Base-by-base conservation (phyloP, 2,113 vertebrate genomes). In the Myrmecobius fasciatus region DNA sequence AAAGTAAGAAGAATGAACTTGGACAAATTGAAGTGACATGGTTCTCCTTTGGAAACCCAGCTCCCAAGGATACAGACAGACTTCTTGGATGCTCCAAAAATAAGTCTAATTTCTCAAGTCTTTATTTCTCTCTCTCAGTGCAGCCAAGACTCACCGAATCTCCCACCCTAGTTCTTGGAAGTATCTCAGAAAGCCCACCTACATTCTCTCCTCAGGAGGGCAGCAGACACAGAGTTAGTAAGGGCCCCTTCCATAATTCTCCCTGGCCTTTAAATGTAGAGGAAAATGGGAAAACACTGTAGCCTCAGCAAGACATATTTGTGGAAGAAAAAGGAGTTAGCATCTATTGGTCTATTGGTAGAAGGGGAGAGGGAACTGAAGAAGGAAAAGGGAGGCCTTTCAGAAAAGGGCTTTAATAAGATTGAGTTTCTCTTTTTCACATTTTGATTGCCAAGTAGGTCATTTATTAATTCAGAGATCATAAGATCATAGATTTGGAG, bases 401-500 rank as follows among this genome's bases (percentile, higher is more conserved):
- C 49, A 5, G 6, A 5, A 6, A 46, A 11, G 83, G 43, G 67
- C 52, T 24, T 22, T 93, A 51, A 12, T 8, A 93, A 91, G 94
- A 88, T 0, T 0, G 0, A 10, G 3, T n/a, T 28, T 25, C 3
- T 22, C 51, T 52, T 25, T 51, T 48, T 1, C 2, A 11, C 1
- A 9, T 53, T 25, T 10, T 1, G 24, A 24, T 83, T 43, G n/a
- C 67, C 20, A 83, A 24, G 36, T 43, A n/a, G 97, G 56, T 97
- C 94, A 9, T 91, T n/a, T 47, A 89, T 94, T 91, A 52, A 22
- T 96, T 92, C 46, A 91, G 53, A 49, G 96, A 95, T 94, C 46
- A 25, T 11, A 25, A 97, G 97, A 54, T 89, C 91, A 67, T 97
- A 96, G 95, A 94, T 95, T 93, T 94, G 51, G 96, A 96, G 92